A percentile compares a stretch with the other conserved stretches of the same genome.
These are phyloP conservation scores for Lepidocyrtinus sp. DNA, from an alignment of 2,888 invertebrate genomes.

Conservation along the genomic window DNA sequence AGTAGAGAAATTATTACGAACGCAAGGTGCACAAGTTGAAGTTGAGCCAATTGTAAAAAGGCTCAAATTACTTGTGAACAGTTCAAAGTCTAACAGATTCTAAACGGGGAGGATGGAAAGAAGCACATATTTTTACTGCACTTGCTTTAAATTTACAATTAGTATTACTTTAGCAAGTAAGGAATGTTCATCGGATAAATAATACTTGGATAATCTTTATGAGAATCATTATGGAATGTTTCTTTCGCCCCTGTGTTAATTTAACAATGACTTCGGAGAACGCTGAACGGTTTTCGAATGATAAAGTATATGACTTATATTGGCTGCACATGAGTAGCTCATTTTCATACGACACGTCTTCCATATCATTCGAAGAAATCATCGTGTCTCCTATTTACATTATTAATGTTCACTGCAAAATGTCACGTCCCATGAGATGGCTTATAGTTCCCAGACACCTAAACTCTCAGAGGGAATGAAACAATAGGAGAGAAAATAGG, in stretches of 20 bases:
- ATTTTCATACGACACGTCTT: slow-evolving; percentile 53
- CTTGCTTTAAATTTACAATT: no score
- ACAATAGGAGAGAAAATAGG: slow-evolving; percentile 7
- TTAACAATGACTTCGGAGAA: background rate
- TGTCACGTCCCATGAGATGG: slow-evolving; percentile 4
- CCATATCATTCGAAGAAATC: slow-evolving; percentile 44
- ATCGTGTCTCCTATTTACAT: slow-evolving; percentile 35
- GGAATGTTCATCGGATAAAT: slow-evolving; percentile 15
- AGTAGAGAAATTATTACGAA: background rate
- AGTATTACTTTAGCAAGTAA: background rate
- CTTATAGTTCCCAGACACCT: background rate
- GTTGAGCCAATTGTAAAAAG: background rate
- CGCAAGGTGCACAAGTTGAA: background rate
- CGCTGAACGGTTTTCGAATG: background rate
- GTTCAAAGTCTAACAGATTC: background rate
- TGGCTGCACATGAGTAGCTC: slow-evolving; percentile 18
- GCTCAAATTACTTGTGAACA: background rate
- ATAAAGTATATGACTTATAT: no score
- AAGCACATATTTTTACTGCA: slow-evolving; percentile 2
- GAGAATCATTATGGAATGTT: background rate
- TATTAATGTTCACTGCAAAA: background rate
- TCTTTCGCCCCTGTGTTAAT: slow-evolving; percentile 1
- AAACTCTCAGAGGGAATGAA: background rate
- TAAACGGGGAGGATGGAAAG: background rate
- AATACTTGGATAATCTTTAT: no score